Evolutionary conservation across 2,113 vertebrate genomes (phyloP).

Genomic region (Sinocyclocheilus grahami): DNA sequence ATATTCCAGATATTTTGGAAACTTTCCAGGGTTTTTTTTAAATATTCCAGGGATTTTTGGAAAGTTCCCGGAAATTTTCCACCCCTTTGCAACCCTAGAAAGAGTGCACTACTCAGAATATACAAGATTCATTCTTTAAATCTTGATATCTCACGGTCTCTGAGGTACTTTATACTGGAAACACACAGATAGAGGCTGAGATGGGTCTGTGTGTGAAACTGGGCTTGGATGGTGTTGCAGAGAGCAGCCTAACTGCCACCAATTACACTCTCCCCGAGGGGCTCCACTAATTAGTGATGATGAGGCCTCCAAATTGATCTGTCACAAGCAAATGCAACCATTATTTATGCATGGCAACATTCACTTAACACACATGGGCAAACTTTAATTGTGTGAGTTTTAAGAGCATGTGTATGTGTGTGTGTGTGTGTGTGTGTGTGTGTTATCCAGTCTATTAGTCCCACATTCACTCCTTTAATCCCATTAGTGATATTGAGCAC

Average conservation of each 20-base stretch:
- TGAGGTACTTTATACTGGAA: conserved; percentile 7
- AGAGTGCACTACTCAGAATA: neutral
- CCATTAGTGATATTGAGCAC: neutral
- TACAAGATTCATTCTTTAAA: neutral
- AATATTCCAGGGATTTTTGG: too few relatives aligned
- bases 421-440: neutral
- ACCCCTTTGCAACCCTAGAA: too few relatives aligned
- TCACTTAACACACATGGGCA: conserved; percentile 18
- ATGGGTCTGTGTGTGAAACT: conserved; percentile 12
- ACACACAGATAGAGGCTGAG: neutral
- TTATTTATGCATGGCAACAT: conserved; percentile 41
- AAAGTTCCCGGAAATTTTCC: too few relatives aligned
- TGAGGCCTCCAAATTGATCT: conserved; percentile 49
- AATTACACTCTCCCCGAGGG: conserved; percentile 43
- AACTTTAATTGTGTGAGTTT: conserved; percentile 14
- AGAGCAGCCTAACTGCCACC: conserved; percentile 35
- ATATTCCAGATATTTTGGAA: too few relatives aligned
- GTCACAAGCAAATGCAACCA: conserved; percentile 39
- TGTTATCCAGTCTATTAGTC: neutral
- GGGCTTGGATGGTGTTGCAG: conserved; percentile 9
- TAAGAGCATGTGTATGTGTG: neutral
- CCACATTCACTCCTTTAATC: neutral
- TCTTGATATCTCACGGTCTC: neutral
- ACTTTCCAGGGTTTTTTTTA: too few relatives aligned
- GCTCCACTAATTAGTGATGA: conserved; percentile 38